Conservation (phyloP, 2,113 vertebrate genomes). For the Stigmatopora argus region DNA sequence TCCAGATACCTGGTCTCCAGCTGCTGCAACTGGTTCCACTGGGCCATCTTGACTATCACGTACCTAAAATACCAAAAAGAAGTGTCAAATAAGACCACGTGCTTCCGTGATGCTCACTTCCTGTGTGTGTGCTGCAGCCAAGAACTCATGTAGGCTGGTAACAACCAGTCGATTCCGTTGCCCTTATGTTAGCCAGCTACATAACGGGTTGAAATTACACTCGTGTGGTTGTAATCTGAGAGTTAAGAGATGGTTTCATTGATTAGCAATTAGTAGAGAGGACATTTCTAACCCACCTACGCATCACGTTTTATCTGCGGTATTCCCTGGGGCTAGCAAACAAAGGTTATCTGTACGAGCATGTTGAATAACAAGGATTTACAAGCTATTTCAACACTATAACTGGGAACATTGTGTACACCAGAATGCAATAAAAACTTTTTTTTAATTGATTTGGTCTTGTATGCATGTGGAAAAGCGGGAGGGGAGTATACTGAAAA, state of each 20-base stretch:
- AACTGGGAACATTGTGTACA: too few species aligned
- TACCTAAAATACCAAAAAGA: constrained; percentile 16
- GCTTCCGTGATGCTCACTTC: not conserved
- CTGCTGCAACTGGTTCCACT: constrained; percentile 99
- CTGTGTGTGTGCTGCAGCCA: not conserved
- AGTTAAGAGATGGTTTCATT: constrained; percentile 1
- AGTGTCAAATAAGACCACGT: not conserved
- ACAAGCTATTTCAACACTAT: too few species aligned
- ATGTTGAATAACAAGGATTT: too few species aligned
- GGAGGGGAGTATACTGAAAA: too few species aligned
- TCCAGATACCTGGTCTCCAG: constrained; percentile 94
- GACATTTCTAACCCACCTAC: not conserved
- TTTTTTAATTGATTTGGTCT: too few species aligned
- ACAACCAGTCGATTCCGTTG: not conserved
- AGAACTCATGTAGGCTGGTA: not conserved
- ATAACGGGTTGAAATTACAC: not conserved
- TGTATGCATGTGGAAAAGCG: too few species aligned
- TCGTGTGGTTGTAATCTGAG: constrained; percentile 1
- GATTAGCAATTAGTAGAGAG: constrained; percentile 2
- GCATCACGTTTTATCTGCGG: constrained; percentile 4
- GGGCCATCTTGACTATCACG: constrained; percentile 80
- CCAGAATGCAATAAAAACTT: too few species aligned
- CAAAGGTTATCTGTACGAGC: not conserved
- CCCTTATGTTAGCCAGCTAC: not conserved
- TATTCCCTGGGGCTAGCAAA: constrained; percentile 1